Evolutionary conservation across 2,113 vertebrate genomes (phyloP), one percentile per base, ranked within the genome.

Genomic region (Sapajus apella): DNA sequence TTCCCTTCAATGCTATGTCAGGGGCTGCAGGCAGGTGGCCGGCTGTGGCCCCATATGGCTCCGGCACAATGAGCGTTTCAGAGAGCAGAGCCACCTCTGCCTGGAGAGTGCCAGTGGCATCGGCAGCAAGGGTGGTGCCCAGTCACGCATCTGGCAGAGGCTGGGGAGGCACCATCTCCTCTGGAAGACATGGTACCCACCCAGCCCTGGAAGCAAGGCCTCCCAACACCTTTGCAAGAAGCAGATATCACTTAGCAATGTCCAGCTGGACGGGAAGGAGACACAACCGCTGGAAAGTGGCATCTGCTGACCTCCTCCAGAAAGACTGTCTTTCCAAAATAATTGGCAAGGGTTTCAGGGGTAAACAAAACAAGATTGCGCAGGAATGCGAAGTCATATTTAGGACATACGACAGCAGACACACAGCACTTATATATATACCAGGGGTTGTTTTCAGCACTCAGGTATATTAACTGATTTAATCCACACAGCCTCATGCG

Each of bases 391-490:
- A 77, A 61, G 45, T 3, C 35, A 11, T 68, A 27, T 27, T 50
- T 1, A 66, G 70, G n/a, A 8, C 12, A 6, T 47, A 2, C 0
- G 30, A 14, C 12, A 58, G 80, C n/a, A 50, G 35, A 50, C 40
- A 50, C 61, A 10, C 0, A 12, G 56, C 37, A 6, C 55, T 84
- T 40, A 43, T 12, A 3, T 37, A 2, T 47, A 8, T 12, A 3
- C 27, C 47, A 13, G 16, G 25, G 35, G 25, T 20, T 3, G 6
- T 56, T 72, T 30, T 83, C 79, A 58, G 68, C 47, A 17, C 55
- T 3, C n/a, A 2, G 2, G 2, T 3, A 0, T 5, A 23, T 16
- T 9, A 64, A 30, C 30, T n/a, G 43, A 72, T 32, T n/a, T 20
- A 21, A 10, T 73, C 25, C 10, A n/a, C 16, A 14, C 4, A 11